Conservation (phyloP, 2,888 invertebrate species). For the Neelides folsomi region DNA sequence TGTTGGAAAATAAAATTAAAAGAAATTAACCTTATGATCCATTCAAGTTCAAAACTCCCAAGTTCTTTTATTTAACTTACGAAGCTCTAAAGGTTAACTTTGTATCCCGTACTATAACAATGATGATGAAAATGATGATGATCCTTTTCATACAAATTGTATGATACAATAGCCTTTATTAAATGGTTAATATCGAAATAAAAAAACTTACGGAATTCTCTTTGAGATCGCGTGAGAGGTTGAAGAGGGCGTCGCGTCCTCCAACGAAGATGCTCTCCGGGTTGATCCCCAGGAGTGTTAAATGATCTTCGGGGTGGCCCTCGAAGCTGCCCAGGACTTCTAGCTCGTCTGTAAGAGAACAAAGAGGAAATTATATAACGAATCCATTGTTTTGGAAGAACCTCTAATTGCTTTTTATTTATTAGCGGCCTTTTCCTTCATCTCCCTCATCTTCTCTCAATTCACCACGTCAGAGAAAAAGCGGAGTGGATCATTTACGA, state of each 20-base stretch:
- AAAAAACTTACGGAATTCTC: conserved; percentile 23
- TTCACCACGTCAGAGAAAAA: no score
- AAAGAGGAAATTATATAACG: background rate
- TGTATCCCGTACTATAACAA: no score
- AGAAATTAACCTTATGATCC: no score
- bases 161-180: no score
- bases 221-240: conserved; percentile 28
- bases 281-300: conserved; percentile 24
- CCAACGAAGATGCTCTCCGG: conserved; percentile 25
- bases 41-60: no score
- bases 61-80: no score
- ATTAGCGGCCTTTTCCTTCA: background rate
- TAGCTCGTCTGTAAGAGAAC: conserved; percentile 26
- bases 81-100: no score
- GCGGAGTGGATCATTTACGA: no score
- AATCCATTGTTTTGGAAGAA: background rate
- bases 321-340: conserved; percentile 24
- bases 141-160: no score
- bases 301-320: conserved; percentile 30
- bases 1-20: no score
- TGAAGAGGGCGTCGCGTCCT: conserved; percentile 25
- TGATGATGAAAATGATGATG: no score
- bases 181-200: no score
- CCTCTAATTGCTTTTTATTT: background rate
- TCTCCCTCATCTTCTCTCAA: background rate